These are phyloP conservation scores for Trichoplusia ni DNA, from an alignment of 1,140 invertebrate genomes.

Conservation along the genomic window DNA sequence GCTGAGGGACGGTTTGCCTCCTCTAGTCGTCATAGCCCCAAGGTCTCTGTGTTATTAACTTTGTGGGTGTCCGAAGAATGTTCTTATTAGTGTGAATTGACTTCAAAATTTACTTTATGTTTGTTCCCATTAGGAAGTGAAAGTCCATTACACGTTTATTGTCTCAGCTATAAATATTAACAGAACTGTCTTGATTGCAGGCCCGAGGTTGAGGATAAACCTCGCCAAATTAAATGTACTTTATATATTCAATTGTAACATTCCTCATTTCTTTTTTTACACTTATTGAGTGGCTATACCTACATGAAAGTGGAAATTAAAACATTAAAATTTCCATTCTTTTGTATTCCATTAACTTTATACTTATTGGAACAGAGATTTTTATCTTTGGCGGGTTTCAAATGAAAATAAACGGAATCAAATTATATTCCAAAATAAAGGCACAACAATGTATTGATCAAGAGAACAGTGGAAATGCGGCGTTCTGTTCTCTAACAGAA, in stretches of 20 bases:
- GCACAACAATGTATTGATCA: too few species aligned
- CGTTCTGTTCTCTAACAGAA: not conserved
- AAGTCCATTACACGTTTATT: not conserved
- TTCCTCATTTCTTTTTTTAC: too few species aligned
- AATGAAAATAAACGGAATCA: too few species aligned
- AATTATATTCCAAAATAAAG: too few species aligned
- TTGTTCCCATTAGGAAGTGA: slow-evolving; percentile 2
- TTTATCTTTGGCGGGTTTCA: too few species aligned
- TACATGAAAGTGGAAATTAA: too few species aligned
- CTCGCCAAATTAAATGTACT: not conserved
- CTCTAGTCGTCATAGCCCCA: not conserved
- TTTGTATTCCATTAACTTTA: too few species aligned
- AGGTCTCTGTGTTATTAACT: slow-evolving; percentile 30
- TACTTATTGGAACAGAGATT: too few species aligned
- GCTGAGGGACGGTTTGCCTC: slow-evolving; percentile 35
- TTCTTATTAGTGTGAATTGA: slow-evolving; percentile 18
- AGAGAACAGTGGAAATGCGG: too few species aligned
- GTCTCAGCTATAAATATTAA: not conserved
- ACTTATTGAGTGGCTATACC: too few species aligned
- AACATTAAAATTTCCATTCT: too few species aligned
- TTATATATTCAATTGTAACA: too few species aligned
- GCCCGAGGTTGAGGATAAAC: not conserved
- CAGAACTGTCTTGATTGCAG: not conserved
- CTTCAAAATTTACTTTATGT: slow-evolving; percentile 21
- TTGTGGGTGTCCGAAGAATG: slow-evolving; percentile 19